Evolutionary conservation across 2,888 invertebrate genomes (phyloP), one percentile per base, ranked within the genome.

Genomic region (Shargacucullia verbasci): DNA sequence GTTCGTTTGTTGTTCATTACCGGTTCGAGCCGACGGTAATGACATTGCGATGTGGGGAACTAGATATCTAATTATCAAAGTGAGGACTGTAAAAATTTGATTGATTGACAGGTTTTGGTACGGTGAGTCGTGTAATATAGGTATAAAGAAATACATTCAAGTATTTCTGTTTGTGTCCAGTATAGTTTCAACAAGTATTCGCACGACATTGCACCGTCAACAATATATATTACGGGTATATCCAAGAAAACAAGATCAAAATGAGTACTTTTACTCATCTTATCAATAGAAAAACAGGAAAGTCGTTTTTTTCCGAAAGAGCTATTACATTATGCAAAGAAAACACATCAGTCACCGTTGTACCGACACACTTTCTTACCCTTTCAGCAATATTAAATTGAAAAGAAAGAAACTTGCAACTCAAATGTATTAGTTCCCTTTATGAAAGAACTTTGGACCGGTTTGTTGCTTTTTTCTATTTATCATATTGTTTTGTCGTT

Each of bases 321-420:
- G 59, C 73, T 70, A 76, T 76, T 76, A 73, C 73, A 70, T 70
- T 65, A 84, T 82, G 79, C 78, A 81, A 85, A 82, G 79, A 82
- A 85, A 88, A 87, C 81, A 85, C 85, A 89, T 88, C 87, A 85
- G 83, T 88, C 87, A 87, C 65, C 65, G 65, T 54, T 71, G 64
- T 74, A 70, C 73, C 73, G 73, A 77, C 71, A 75, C 67, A 75
- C 72, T 79, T 76, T 76, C 62, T 71, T 79, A 89, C 87, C 87
- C 87, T 88, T 88, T 88, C 82, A 86, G 74, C 83, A 73, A 82
- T 87, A 87, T 87, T 89, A 84, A 84, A 84, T 76, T 72, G 76
- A 73, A 70, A 61, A 72, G 71, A 71, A 67, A 69, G 67, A 65
- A 80, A 81, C 73, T 83, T 79, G 59, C 67, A 59, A 73, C 79